These are phyloP conservation scores for Notodonta ziczac DNA, from an alignment of 2,888 invertebrate species.

Conservation along the genomic window DNA sequence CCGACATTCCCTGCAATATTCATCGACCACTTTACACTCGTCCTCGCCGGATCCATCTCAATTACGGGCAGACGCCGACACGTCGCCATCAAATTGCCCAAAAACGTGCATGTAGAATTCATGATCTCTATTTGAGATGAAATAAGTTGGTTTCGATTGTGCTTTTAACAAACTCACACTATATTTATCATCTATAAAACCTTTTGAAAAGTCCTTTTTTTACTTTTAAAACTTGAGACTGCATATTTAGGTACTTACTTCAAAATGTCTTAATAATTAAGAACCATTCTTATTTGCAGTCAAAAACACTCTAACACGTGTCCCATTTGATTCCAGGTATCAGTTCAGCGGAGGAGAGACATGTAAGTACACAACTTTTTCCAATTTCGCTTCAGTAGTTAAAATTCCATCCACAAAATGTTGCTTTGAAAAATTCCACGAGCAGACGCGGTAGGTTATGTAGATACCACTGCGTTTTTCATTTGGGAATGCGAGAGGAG, in stretches of 20 bases:
- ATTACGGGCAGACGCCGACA: slow-evolving; percentile 47
- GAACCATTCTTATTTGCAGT: slow-evolving; percentile 4
- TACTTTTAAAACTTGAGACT: no score
- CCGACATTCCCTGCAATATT: slow-evolving; percentile 73
- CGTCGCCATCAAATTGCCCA: slow-evolving; percentile 21
- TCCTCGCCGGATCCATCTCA: slow-evolving; percentile 48
- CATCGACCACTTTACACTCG: slow-evolving; percentile 70
- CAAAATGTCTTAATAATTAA: no score
- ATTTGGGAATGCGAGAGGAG: slow-evolving; percentile 75
- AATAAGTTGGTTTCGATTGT: not conserved
- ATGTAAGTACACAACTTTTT: slow-evolving; percentile 79
- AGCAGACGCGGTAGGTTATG: slow-evolving; percentile 15
- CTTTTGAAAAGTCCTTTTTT: no score
- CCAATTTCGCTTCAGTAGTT: slow-evolving; percentile 64
- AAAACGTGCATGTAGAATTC: slow-evolving; percentile 15
- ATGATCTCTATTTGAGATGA: not conserved
- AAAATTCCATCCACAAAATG: slow-evolving; percentile 67
- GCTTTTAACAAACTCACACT: not conserved
- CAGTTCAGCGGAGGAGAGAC: slow-evolving; percentile 82
- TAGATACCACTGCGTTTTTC: slow-evolving; percentile 63
- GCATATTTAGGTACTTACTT: no score
- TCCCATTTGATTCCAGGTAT: slow-evolving; percentile 71
- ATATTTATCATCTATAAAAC: not conserved
- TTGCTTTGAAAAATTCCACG: slow-evolving; percentile 72
- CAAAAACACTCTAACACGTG: slow-evolving; percentile 23